Conservation (phyloP, 92 coral and sea anemone genomes). For the Diadumene lineata region DNA sequence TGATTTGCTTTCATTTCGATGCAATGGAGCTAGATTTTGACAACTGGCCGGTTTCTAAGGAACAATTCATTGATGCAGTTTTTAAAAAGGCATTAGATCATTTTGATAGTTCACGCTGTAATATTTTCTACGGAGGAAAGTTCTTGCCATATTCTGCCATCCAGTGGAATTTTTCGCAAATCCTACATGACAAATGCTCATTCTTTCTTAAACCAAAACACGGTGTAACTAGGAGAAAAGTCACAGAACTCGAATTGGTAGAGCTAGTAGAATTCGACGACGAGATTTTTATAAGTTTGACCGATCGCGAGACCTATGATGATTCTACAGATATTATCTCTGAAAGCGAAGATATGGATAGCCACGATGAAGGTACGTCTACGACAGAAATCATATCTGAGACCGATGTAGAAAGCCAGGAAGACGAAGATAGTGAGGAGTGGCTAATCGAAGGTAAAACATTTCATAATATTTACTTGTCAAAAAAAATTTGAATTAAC, state of each 20-base stretch:
- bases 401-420: no score
- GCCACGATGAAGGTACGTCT: slow-evolving; percentile 7
- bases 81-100: slow-evolving; percentile 36
- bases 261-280: slow-evolving; percentile 27
- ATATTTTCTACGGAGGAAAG: no score
- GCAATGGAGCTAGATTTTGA: slow-evolving; percentile 29
- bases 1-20: slow-evolving; percentile 45
- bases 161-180: no score
- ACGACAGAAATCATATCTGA: no score
- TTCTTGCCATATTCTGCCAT: no score
- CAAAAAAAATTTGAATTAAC: no score
- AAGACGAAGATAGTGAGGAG: slow-evolving; percentile 14
- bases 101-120: slow-evolving; percentile 31
- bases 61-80: slow-evolving; percentile 21
- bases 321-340: no score
- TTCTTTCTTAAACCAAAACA: background rate
- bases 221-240: slow-evolving; percentile 5
- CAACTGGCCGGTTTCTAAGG: slow-evolving; percentile 42
- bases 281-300: slow-evolving; percentile 16
- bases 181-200: slow-evolving; percentile 32
- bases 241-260: slow-evolving; percentile 28
- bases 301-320: slow-evolving; percentile 11
- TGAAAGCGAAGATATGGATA: slow-evolving; percentile 22
- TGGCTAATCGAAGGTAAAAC: slow-evolving; percentile 35
- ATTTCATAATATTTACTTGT: slow-evolving; percentile 12